Percentiles rank a stretch among this genome's conserved stretches.
phyloP scores from a whole-genome alignment of 2,113 vertebrate species.

The Poeciliopsis retropinna region DNA sequence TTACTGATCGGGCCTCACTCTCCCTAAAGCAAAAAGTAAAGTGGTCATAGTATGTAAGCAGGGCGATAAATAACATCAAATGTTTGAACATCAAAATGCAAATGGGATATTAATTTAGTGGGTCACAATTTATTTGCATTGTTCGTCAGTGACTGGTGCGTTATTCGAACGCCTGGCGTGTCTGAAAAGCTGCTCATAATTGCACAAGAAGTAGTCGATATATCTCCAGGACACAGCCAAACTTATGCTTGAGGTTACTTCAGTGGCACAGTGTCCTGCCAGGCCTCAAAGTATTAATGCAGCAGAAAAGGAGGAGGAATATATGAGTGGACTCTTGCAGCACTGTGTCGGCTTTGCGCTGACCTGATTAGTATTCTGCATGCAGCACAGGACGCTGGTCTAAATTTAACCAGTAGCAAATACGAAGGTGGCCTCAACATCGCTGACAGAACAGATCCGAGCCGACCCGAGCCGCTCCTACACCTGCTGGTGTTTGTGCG shows the following conservation, averaged over 20 bases:
- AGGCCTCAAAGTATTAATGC: slow-evolving; percentile 59
- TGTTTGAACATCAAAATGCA: slow-evolving; percentile 64
- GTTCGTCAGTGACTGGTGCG: slow-evolving; percentile 56
- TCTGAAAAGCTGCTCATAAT: slow-evolving; percentile 58
- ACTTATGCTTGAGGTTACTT: slow-evolving; percentile 43
- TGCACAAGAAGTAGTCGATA: slow-evolving; percentile 42
- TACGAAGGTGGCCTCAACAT: slow-evolving; percentile 60
- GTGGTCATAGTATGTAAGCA: slow-evolving; percentile 33
- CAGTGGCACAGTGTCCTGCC: slow-evolving; percentile 40
- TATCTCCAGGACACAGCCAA: slow-evolving; percentile 50
- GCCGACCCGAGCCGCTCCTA: slow-evolving; percentile 33
- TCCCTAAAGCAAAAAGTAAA: slow-evolving; percentile 46
- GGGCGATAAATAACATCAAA: slow-evolving; percentile 55
- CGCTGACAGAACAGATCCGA: slow-evolving; percentile 44
- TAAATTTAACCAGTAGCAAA: slow-evolving; percentile 80
- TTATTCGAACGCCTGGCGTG: slow-evolving; percentile 55
- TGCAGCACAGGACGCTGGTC: slow-evolving; percentile 72
- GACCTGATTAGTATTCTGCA: slow-evolving; percentile 81
- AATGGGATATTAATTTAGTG: slow-evolving; percentile 69
- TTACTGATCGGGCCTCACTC: slow-evolving; percentile 40
- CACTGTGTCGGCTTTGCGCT: slow-evolving; percentile 55
- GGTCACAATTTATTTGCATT: slow-evolving; percentile 61
- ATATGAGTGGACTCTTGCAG: slow-evolving; percentile 55
- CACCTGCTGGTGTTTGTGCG: slow-evolving; percentile 48
- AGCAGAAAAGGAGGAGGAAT: slow-evolving; percentile 45